Evolutionary conservation across 2,797 vertebrate species (phyloP).

Genomic region (Pangasius djambal): DNA sequence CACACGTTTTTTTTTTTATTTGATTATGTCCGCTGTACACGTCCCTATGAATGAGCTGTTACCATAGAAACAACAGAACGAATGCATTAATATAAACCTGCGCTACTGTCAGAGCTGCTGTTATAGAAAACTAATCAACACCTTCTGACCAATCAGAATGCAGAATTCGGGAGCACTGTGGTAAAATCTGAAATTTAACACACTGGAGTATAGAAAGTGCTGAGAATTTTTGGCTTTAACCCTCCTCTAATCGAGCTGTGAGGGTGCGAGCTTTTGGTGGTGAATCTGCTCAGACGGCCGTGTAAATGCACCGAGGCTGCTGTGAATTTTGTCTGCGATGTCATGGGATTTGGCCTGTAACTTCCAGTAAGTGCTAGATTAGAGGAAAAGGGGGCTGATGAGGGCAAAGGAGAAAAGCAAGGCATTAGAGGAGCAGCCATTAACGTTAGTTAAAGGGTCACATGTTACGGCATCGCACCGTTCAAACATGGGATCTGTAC

Average conservation of each 20-base stretch:
- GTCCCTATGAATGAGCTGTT: too few relatives aligned
- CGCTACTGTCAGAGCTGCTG: neutral
- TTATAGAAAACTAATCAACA: neutral
- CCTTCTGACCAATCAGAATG: neutral
- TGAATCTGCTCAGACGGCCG: neutral
- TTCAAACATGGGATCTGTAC: slow-evolving; percentile 52
- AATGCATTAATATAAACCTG: too few relatives aligned
- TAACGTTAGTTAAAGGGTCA: slow-evolving; percentile 57
- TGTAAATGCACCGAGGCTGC: neutral
- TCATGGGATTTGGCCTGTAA: slow-evolving; percentile 24
- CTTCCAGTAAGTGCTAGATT: slow-evolving; percentile 57
- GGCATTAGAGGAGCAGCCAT: slow-evolving; percentile 52
- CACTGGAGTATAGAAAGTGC: neutral
- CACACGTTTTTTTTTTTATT: neutral
- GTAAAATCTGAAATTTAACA: too few relatives aligned
- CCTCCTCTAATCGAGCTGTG: neutral
- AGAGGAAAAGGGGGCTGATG: slow-evolving; percentile 23
- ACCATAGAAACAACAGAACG: neutral
- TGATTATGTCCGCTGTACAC: neutral
- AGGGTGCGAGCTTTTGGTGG: neutral
- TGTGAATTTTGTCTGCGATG: neutral
- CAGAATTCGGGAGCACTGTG: neutral
- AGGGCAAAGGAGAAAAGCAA: slow-evolving; percentile 26
- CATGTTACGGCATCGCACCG: slow-evolving; percentile 43
- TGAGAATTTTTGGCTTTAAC: neutral